These are phyloP conservation scores for Fopius arisanus DNA, from an alignment of 1,140 invertebrate species.

Conservation along the genomic window DNA sequence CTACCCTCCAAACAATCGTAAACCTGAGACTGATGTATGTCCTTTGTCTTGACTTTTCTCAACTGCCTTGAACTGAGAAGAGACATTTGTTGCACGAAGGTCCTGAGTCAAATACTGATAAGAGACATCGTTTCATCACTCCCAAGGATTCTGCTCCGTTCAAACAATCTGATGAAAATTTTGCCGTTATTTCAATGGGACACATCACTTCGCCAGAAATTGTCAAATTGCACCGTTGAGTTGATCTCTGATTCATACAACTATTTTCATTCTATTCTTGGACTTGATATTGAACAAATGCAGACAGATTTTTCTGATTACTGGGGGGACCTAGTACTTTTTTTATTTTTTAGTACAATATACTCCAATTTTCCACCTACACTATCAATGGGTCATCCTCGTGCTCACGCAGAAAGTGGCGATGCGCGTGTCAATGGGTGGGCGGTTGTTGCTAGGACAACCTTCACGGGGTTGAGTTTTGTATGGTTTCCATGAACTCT, in stretches of 20 bases:
- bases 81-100: background rate
- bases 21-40: background rate
- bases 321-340: too few species aligned
- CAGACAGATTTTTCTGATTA: too few species aligned
- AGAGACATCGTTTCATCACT: background rate
- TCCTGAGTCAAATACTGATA: background rate
- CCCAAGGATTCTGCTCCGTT: constrained; percentile 24
- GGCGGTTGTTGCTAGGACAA: constrained; percentile 39
- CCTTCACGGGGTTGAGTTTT: background rate
- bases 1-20: constrained; percentile 5
- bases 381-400: background rate
- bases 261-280: background rate
- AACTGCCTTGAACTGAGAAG: constrained; percentile 2
- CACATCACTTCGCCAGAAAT: background rate
- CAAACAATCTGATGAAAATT: too few species aligned
- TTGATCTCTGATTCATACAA: background rate
- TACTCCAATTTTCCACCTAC: background rate
- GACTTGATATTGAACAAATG: background rate
- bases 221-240: background rate
- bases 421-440: constrained; percentile 50
- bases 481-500: background rate
- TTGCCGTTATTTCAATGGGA: too few species aligned
- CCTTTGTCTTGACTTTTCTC: background rate
- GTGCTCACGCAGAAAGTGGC: constrained; percentile 38
- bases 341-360: background rate